Evolutionary conservation across 2,888 invertebrate genomes (phyloP).

Genomic region (Euclidia mi): DNA sequence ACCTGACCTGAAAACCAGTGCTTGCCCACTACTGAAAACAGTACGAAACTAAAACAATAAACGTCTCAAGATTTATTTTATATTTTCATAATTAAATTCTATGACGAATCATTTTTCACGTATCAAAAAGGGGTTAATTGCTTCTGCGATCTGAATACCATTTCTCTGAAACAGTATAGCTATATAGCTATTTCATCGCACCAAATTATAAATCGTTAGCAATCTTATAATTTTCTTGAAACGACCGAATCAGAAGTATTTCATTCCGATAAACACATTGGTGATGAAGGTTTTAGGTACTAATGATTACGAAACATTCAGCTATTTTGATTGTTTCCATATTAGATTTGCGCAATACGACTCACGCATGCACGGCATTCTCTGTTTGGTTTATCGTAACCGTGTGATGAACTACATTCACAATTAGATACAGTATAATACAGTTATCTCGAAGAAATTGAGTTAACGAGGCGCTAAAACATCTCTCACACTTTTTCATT

Average conservation of each 20-base stretch:
- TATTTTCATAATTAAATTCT: conserved; percentile 2
- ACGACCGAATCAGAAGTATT: conserved; percentile 18
- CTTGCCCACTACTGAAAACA: background rate
- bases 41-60: background rate
- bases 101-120: conserved; percentile 17
- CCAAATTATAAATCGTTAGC: conserved; percentile 10
- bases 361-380: conserved; percentile 34
- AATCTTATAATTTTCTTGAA: conserved; percentile 21
- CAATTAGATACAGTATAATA: conserved; percentile 21
- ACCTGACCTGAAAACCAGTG: background rate
- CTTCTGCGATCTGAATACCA: conserved; percentile 12
- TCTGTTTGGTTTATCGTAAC: conserved; percentile 33
- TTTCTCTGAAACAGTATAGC: conserved; percentile 18
- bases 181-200: conserved; percentile 14
- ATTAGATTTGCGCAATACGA: conserved; percentile 34
- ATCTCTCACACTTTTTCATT: conserved; percentile 29
- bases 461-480: conserved; percentile 24
- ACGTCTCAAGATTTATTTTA: conserved; percentile 4
- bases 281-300: conserved; percentile 18
- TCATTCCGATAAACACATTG: conserved; percentile 29
- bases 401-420: conserved; percentile 32
- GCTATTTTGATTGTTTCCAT: conserved; percentile 36
- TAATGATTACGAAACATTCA: conserved; percentile 25
- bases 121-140: conserved; percentile 12
- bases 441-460: conserved; percentile 26